Evolutionary conservation across 2,888 invertebrate species (phyloP).

Genomic region (Sisyra nigra): DNA sequence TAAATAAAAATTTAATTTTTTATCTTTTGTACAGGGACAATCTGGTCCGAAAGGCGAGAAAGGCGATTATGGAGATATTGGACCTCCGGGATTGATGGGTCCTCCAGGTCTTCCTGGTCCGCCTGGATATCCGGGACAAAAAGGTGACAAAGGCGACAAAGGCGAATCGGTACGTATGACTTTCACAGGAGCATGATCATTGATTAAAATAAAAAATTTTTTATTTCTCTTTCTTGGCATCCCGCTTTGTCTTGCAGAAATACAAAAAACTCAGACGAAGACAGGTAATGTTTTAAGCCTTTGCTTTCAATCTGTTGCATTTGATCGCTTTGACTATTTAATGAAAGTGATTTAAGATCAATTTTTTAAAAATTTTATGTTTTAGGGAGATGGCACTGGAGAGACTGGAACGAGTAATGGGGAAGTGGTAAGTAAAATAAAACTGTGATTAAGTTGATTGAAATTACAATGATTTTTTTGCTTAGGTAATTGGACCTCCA

Average conservation of each 20-base stretch:
- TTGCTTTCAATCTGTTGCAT: not conserved
- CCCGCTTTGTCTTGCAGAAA: slow-evolving; percentile 38
- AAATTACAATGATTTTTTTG: slow-evolving; percentile 4
- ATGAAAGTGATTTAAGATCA: slow-evolving; percentile 6
- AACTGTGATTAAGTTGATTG: too few relatives aligned
- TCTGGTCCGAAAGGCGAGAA: slow-evolving; percentile 77
- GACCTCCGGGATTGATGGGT: slow-evolving; percentile 86
- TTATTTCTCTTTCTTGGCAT: slow-evolving; percentile 20
- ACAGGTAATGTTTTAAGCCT: slow-evolving; percentile 44
- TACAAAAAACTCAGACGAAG: slow-evolving; percentile 69
- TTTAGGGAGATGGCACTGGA: slow-evolving; percentile 68
- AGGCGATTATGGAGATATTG: slow-evolving; percentile 82
- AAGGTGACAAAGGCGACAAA: slow-evolving; percentile 84
- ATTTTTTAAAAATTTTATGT: slow-evolving; percentile 8
- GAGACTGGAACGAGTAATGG: slow-evolving; percentile 54
- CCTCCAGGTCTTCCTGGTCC: slow-evolving; percentile 75
- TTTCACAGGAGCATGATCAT: not conserved
- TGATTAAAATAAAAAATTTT: slow-evolving; percentile 16
- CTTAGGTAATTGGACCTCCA: slow-evolving; percentile 42
- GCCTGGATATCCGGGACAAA: slow-evolving; percentile 75
- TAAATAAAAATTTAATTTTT: slow-evolving; percentile 3
- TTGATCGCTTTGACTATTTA: too few relatives aligned
- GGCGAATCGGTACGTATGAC: slow-evolving; percentile 70
- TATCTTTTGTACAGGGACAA: slow-evolving; percentile 41
- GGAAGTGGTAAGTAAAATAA: slow-evolving; percentile 44